Base-by-base conservation (phyloP, 2,113 vertebrate genomes). In the Nerophis ophidion region DNA sequence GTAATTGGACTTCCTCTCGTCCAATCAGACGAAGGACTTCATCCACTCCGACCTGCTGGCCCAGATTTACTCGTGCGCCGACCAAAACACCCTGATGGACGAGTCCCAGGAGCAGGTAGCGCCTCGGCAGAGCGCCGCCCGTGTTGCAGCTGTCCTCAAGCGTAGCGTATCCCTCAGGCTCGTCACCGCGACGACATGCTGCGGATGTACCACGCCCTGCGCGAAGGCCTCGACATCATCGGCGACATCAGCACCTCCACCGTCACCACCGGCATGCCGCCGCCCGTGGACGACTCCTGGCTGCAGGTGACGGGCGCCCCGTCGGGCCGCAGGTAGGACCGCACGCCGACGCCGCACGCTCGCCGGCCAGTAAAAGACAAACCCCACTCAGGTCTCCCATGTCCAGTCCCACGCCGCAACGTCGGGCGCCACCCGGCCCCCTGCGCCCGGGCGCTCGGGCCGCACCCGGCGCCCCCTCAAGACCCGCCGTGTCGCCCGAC, bases 261-360 rank as follows among this genome's bases (percentile, higher is more conserved):
- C 1, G 84, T 92, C 76, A 93, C 88, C 91, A 98, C 95, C 19
- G 77, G 92, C 8, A 90, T 94, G 92, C 97, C 96, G 10, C 97
- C 95, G 48, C 97, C 97, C 0, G 97, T 99, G 73, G 97, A 98
- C 66, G 94, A 99, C 92, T 98, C 97, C 10, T 99, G 97, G 97
- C 92, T 99, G 81, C 93, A 97, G 90, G 96, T 98, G 90, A 92
- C 95, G 76, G 92, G 92, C 57, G 75, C 92, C 59, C 87, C 89
- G 36, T 91, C 93, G 0, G 96, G 94, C 68, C 94, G 95, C 91
- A 93, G 97, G 96, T 98, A 50, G 9, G 17, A 49, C 11, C 2
- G 7, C 11, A 33, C 9, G 13, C 51, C n/a, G 4, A 1, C 8
- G 7, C 15, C 12, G 7, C 3, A n/a, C 6, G 13, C 7, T 15